Evolutionary conservation across 2,888 invertebrate genomes (phyloP).

Genomic region (Agonopterix subpropinquella): DNA sequence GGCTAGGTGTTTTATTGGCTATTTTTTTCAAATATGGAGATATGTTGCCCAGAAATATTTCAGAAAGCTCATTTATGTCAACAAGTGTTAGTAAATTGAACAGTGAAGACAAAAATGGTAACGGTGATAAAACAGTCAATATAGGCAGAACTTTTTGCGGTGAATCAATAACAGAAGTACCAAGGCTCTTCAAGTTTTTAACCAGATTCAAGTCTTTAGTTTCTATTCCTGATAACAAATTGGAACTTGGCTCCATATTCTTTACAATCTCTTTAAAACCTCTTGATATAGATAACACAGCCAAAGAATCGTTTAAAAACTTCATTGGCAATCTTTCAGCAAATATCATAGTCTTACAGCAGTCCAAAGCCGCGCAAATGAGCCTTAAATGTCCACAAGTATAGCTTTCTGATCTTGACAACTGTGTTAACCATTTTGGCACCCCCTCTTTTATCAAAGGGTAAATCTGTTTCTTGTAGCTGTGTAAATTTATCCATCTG

Average conservation of each 20-base stretch:
- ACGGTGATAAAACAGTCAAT: slow-evolving; percentile 46
- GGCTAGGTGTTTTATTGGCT: slow-evolving; percentile 40
- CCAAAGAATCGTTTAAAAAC: slow-evolving; percentile 43
- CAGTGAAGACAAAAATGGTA: slow-evolving; percentile 57
- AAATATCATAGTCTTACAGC: slow-evolving; percentile 44
- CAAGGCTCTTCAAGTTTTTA: slow-evolving; percentile 53
- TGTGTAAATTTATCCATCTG: slow-evolving; percentile 29
- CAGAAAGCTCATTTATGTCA: slow-evolving; percentile 44
- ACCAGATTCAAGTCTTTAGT: slow-evolving; percentile 39
- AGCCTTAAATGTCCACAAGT: slow-evolving; percentile 62
- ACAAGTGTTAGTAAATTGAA: slow-evolving; percentile 44
- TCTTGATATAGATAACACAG: slow-evolving; percentile 49
- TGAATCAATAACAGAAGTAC: slow-evolving; percentile 43
- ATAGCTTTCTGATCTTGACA: slow-evolving; percentile 46
- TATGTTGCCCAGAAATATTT: slow-evolving; percentile 49
- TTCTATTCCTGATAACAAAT: slow-evolving; percentile 55
- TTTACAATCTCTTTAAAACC: slow-evolving; percentile 60
- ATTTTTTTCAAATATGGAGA: slow-evolving; percentile 58
- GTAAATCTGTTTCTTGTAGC: slow-evolving; percentile 48
- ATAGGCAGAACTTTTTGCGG: slow-evolving; percentile 54
- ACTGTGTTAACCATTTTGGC: slow-evolving; percentile 68
- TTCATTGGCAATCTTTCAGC: slow-evolving; percentile 40
- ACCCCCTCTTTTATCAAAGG: slow-evolving; percentile 55
- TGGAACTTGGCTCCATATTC: slow-evolving; percentile 52
- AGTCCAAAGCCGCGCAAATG: slow-evolving; percentile 51